phyloP scores from a whole-genome alignment of 2,113 vertebrate species.

The human (Homo sapiens) region GRCh38 chr6:108482001-108482500 shows the following conservation, averaged over 20 bases:
- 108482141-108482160: slow-evolving; percentile 27
- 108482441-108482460: not conserved
- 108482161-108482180: not conserved
- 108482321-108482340: slow-evolving; percentile 3
- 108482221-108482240: slow-evolving; percentile 14
- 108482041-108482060: not conserved
- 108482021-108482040: slow-evolving; percentile 38
- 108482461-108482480: not conserved
- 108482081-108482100: slow-evolving; percentile 30
- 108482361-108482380: slow-evolving; percentile 17
- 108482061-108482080: slow-evolving; percentile 40
- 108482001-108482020: slow-evolving; percentile 50
- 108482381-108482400: not conserved
- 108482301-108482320: not conserved
- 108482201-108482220: slow-evolving; percentile 17
- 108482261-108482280: slow-evolving; percentile 50
- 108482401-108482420: not conserved
- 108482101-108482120: slow-evolving; percentile 38
- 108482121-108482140: slow-evolving; percentile 20
- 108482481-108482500: slow-evolving; percentile 12
- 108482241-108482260: not conserved
- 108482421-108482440: not conserved
- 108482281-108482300: not conserved
- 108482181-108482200: slow-evolving; percentile 48
- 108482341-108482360: not conserved